Evolutionary conservation across 2,888 invertebrate species (phyloP), one percentile per base, ranked within the genome.

Genomic region (Ceraclea dissimilis): DNA sequence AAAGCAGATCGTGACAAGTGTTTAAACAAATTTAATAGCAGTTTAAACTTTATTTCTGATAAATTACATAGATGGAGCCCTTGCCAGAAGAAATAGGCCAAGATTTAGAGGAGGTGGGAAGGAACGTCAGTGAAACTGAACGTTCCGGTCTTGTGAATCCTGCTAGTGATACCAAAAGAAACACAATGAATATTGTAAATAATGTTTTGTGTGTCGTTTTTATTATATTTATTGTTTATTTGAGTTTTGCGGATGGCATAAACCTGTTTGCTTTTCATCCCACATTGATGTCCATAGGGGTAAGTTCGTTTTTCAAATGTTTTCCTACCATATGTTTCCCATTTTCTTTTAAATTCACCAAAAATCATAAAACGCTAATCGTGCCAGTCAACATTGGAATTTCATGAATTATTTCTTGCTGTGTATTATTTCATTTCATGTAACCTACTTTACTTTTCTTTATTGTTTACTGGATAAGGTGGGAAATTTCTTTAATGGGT

Each of bases 181-280:
- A 59, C 50, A 18, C 47, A 10, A 20, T 56, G 20, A 59, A 59
- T 49, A 39, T 59, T 34, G 20, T 56, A 19, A 53, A 51, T 21
- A 59, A 56, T 50, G 19, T 52, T 39, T 31, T 17, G 16, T 53
- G 53, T 19, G n/a, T 52, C 13, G 21, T 53, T 43, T 53, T 56
- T 34, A 51, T 55, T 4, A 19, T 34, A n/a, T 59, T 55, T 34
- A 53, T 59, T 13, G 17, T 50, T 52, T 59, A 59, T 49, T 51
- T 56, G 34, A 50, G 52, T 51, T 59, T 59, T 39, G 39, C 22
- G 16, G 48, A 56, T 18, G 59, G 59, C 6, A 49, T 51, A n/a
- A 44, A 43, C 2, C 65, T 78, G 47, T 78, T 78, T 65, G 71
- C 78, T 13, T 77, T 76, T 65, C 78, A 78, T 66, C 78, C 78